Percentiles rank a stretch among this genome's conserved stretches.
Conservation (phyloP, 2,797 vertebrate species). For the Rhyacichthys aspro region DNA sequence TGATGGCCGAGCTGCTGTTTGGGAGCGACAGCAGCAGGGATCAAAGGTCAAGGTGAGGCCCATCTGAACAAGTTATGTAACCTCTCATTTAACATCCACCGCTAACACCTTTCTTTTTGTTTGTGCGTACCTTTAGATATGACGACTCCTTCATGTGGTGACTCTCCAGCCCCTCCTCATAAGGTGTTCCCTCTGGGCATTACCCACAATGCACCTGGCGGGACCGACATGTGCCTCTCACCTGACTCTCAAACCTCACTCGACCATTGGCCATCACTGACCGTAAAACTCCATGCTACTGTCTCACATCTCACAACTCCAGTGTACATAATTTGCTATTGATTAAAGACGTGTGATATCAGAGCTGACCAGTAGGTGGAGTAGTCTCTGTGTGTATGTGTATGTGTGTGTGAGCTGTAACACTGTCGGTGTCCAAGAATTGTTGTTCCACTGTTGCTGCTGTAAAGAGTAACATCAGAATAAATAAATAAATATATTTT, state of each 20-base stretch:
- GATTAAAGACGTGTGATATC: constrained; percentile 46
- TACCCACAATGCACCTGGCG: constrained; percentile 57
- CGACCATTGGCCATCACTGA: constrained; percentile 30
- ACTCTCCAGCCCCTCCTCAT: constrained; percentile 43
- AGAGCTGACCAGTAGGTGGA: constrained; percentile 37
- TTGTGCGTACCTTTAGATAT: constrained; percentile 58
- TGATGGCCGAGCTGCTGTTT: constrained; percentile 79
- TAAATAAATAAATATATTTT: constrained; percentile 51
- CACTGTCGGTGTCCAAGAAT: constrained; percentile 28
- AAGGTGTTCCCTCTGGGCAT: constrained; percentile 39
- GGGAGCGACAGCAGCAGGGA: constrained; percentile 77
- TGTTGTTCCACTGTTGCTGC: constrained; percentile 60
- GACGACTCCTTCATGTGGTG: constrained; percentile 79
- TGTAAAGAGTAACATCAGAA: constrained; percentile 52
- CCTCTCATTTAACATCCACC: not conserved
- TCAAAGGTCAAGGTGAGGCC: constrained; percentile 81
- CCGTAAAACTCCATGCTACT: constrained; percentile 20
- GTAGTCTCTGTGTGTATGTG: constrained; percentile 29
- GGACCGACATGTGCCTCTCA: constrained; percentile 70
- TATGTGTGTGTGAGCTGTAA: constrained; percentile 29
- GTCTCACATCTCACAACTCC: constrained; percentile 41
- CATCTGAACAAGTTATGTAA: not conserved
- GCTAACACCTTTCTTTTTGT: not conserved
- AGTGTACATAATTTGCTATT: constrained; percentile 75
- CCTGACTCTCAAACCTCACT: constrained; percentile 23